phyloP scores from a whole-genome alignment of 30 jellyfish, hydroid and myxozoan genomes.

The Cassiopea xamachana region DNA sequence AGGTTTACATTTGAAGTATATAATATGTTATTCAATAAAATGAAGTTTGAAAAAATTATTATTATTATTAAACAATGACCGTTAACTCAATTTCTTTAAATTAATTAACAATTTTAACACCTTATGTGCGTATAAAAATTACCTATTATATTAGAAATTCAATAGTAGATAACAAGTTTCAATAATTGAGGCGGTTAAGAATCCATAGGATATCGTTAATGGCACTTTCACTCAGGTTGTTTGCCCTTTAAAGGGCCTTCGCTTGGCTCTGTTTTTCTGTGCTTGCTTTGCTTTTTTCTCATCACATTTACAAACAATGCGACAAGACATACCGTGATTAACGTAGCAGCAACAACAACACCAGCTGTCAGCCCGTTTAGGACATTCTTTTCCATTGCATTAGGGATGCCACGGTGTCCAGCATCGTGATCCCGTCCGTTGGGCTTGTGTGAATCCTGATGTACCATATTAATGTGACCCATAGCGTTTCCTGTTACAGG shows the following conservation, averaged over 20 bases:
- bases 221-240: background rate
- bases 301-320: background rate
- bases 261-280: background rate
- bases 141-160: background rate
- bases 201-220: background rate
- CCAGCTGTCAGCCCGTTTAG: background rate
- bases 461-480: background rate
- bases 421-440: background rate
- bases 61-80: too few species aligned
- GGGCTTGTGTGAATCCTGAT: too few species aligned
- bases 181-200: background rate
- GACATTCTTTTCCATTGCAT: background rate
- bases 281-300: slow-evolving; percentile 3
- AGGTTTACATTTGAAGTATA: too few species aligned
- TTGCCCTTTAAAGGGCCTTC: background rate
- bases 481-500: background rate
- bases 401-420: background rate
- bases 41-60: too few species aligned
- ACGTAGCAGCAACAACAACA: slow-evolving; percentile 9
- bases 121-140: too few species aligned
- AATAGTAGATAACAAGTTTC: background rate
- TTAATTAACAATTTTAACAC: too few species aligned
- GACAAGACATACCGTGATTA: slow-evolving; percentile 3
- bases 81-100: too few species aligned
- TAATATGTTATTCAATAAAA: too few species aligned